Base-by-base conservation (phyloP, 2,888 invertebrate genomes). In the Lamproptera curius region DNA sequence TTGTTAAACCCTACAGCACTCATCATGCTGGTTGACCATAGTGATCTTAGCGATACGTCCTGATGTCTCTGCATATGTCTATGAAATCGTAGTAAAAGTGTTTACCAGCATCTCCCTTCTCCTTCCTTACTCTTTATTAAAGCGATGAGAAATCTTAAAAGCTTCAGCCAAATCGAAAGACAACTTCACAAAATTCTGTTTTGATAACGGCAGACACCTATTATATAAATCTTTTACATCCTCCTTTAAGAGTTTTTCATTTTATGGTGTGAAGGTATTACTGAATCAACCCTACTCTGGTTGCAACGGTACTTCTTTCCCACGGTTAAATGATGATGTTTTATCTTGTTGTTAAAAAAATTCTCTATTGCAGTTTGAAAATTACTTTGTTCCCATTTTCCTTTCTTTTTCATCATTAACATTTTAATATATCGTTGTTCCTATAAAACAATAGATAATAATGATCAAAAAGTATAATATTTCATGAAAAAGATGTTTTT, bases 1-100 rank as follows among this genome's bases (percentile, higher is more conserved):
- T 48, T 61, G 42, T 60, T 59, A 45, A 60, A 59, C 28, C n/a
- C 28, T n/a, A 28, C 28, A 8, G 28, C 9, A 9, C 28, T 2
- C 28, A 28, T 16, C 38, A 15, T 2, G 38, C 38, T 38, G 10
- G 38, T 16, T n/a, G 38, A 38, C 16, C 4, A 16, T 16, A 17
- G 38, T 16, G 16, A 2, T 17, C 4, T 17, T 17, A 38, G 10
- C 5, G 15, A 38, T 16, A 38, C 5, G 4, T 11, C 4, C 2
- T 2, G 35, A 35, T 35, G n/a, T n/a, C n/a, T n/a, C n/a, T n/a
- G n/a, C n/a, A n/a, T n/a, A n/a, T n/a, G n/a, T n/a, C 4, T 14
- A 35, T 35, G 14, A 35, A 17, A 16, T 38, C 16, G n/a, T 28
- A 5, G 28, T 28, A 4, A 23, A 23, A 23, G 23, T 23, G 23